These are phyloP conservation scores for Drosophila melanocephala DNA, from an alignment of 2,888 invertebrate genomes.

Conservation along the genomic window DNA sequence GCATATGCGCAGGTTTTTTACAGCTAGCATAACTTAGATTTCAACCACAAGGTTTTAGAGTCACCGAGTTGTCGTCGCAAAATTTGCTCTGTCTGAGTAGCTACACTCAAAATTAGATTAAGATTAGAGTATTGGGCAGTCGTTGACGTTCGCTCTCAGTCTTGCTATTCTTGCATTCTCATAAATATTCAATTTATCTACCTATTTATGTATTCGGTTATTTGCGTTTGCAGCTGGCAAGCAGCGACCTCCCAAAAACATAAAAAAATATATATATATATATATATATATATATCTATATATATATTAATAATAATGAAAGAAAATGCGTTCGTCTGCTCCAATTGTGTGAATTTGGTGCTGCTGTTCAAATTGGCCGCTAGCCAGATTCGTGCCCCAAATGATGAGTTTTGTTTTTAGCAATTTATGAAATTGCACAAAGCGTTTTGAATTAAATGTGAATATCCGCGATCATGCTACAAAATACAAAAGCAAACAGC, in stretches of 20 bases:
- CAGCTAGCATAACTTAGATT: neutral
- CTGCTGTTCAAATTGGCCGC: conserved; percentile 50
- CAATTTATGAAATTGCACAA: conserved; percentile 39
- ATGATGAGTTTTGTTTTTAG: conserved; percentile 54
- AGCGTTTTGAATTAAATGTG: conserved; percentile 16
- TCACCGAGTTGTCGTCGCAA: neutral
- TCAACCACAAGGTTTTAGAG: neutral
- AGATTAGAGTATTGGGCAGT: neutral
- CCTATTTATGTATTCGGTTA: conserved; percentile 28
- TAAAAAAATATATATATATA: too few species aligned
- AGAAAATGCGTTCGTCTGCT: conserved; percentile 31
- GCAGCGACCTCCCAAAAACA: conserved; percentile 38
- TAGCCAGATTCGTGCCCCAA: conserved; percentile 62
- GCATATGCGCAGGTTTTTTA: neutral
- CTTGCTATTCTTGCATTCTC: conserved; percentile 15
- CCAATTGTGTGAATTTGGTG: conserved; percentile 40
- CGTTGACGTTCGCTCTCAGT: neutral
- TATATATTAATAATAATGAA: neutral
- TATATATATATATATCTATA: neutral
- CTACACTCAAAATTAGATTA: neutral
- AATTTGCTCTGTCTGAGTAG: neutral
- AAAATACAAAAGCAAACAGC: neutral
- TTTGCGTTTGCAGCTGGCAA: conserved; percentile 16
- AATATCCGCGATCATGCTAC: conserved; percentile 22
- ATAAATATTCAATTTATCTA: conserved; percentile 49